These are phyloP conservation scores for Heteronetta atricapilla DNA, from an alignment of 2,113 vertebrate genomes.

Conservation along the genomic window DNA sequence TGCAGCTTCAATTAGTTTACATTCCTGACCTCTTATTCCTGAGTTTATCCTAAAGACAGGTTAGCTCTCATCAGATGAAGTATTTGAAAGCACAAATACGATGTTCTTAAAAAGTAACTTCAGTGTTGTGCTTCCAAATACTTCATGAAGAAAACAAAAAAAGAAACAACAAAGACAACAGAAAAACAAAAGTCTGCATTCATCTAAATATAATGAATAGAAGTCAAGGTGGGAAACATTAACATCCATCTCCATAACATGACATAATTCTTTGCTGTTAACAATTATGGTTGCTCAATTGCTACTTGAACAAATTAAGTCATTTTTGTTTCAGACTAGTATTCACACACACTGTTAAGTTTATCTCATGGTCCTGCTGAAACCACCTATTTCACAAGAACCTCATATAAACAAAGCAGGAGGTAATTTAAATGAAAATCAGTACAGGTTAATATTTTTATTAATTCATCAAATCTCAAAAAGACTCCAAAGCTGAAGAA, in stretches of 20 bases:
- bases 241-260: background rate
- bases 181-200: background rate
- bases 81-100: too few relatives aligned
- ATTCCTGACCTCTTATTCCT: background rate
- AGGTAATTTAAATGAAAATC: conserved; percentile 33
- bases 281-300: background rate
- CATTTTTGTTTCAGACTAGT: conserved; percentile 30
- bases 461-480: conserved; percentile 38
- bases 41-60: background rate
- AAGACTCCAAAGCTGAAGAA: conserved; percentile 12
- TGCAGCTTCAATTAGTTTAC: background rate
- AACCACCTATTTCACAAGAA: conserved; percentile 36
- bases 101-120: too few relatives aligned
- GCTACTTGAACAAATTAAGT: background rate
- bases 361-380: conserved; percentile 25
- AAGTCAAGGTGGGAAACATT: background rate
- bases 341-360: background rate
- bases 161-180: background rate
- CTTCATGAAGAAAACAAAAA: background rate
- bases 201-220: background rate
- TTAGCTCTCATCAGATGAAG: background rate
- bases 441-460: background rate
- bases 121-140: background rate
- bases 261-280: background rate
- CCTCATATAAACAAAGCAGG: conserved; percentile 2